A percentile compares a stretch with the other conserved stretches of the same genome.
Evolutionary conservation across 2,797 vertebrate species (phyloP).

Genomic region (Helicolenus hilgendorfi): DNA sequence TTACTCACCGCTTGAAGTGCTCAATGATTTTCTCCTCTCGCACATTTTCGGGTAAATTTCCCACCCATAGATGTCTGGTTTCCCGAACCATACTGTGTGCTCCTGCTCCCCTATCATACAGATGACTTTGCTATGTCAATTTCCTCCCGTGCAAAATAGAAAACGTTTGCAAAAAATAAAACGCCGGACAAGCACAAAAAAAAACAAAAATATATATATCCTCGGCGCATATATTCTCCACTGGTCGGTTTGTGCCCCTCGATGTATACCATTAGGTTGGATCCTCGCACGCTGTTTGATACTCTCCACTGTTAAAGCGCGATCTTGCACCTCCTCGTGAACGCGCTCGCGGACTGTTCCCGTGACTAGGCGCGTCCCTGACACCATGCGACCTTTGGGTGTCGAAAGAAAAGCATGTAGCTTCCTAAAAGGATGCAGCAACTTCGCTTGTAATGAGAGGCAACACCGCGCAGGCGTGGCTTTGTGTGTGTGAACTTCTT

Average conservation of each 20-base stretch:
- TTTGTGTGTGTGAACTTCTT: constrained; percentile 87
- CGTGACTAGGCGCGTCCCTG: constrained; percentile 92
- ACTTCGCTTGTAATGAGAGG: constrained; percentile 82
- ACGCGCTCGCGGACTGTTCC: constrained; percentile 87
- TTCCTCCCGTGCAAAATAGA: constrained; percentile 82
- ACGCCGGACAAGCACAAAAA: constrained; percentile 29
- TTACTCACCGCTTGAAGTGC: constrained; percentile 99
- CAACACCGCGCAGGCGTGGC: constrained; percentile 87
- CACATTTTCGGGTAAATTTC: constrained; percentile 99
- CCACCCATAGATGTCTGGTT: constrained; percentile 99
- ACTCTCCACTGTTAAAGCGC: constrained; percentile 89
- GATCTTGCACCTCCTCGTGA: constrained; percentile 86
- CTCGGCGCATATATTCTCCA: constrained; percentile 77
- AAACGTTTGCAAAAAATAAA: constrained; percentile 75
- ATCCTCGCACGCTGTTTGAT: constrained; percentile 88
- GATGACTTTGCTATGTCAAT: constrained; percentile 86
- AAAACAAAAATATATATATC: constrained; percentile 21
- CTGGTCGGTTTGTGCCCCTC: constrained; percentile 81
- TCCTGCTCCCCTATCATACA: constrained; percentile 90
- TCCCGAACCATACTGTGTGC: constrained; percentile 98
- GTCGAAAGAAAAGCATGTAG: constrained; percentile 86
- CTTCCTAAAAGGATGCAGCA: constrained; percentile 89
- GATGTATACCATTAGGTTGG: constrained; percentile 85
- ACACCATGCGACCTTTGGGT: constrained; percentile 91
- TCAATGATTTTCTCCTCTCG: constrained; percentile 99